These are phyloP conservation scores for Bruchidius siliquastri DNA, from an alignment of 2,888 invertebrate species.

Conservation along the genomic window DNA sequence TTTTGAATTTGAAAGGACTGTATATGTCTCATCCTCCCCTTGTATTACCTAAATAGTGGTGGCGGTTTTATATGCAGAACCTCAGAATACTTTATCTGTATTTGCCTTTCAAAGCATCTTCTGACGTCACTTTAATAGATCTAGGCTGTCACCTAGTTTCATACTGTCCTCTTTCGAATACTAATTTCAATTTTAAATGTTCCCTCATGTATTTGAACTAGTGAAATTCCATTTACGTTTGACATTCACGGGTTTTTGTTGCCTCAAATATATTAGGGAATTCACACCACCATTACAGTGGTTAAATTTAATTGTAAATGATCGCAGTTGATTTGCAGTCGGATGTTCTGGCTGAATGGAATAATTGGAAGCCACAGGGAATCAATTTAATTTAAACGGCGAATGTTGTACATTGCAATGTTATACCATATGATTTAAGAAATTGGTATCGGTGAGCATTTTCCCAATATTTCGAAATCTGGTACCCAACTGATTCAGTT, in stretches of 20 bases:
- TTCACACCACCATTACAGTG: background rate
- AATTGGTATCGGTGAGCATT: no score
- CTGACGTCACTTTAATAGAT: background rate
- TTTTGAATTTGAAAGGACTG: no score
- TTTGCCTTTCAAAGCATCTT: background rate
- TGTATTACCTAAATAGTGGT: no score
- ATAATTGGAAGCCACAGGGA: background rate
- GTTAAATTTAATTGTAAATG: background rate
- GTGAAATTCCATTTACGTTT: background rate
- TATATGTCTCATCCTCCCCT: no score
- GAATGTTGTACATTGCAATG: background rate
- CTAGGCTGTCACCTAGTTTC: background rate
- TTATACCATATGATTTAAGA: background rate
- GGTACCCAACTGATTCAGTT: no score
- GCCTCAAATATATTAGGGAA: background rate
- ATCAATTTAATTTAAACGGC: background rate
- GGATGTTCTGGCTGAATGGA: background rate
- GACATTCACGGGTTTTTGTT: background rate
- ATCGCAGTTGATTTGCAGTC: background rate
- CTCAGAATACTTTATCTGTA: background rate
- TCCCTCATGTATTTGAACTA: background rate
- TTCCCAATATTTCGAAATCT: no score
- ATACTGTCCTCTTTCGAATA: no score
- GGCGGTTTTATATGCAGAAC: background rate
- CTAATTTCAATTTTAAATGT: background rate